phyloP scores from a whole-genome alignment of 2,113 vertebrate genomes.

The Neoarius graeffei region DNA sequence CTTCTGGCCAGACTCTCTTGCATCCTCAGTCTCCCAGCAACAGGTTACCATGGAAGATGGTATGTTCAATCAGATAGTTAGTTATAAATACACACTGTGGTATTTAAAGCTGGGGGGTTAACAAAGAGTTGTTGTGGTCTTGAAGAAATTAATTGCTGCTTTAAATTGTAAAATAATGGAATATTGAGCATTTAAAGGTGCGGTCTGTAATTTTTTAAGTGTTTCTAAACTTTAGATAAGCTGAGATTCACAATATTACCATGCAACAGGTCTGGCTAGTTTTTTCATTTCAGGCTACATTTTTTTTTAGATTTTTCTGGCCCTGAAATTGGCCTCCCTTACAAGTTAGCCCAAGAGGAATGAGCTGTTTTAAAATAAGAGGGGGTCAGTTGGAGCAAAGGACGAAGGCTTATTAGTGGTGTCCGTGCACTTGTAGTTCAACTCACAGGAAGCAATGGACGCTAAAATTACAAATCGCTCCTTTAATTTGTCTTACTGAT shows the following conservation, averaged over 20 bases:
- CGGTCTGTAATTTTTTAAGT: background rate
- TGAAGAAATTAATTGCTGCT: background rate
- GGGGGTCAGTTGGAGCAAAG: background rate
- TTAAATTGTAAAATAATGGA: too few species aligned
- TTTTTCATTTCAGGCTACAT: background rate
- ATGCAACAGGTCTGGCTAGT: background rate
- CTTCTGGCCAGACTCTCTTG: slow-evolving; percentile 88
- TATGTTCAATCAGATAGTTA: slow-evolving; percentile 47
- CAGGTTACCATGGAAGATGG: slow-evolving; percentile 82
- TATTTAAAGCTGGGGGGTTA: background rate
- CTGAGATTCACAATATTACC: background rate
- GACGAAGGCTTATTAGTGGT: background rate
- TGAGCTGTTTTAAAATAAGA: background rate
- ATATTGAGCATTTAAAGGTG: background rate
- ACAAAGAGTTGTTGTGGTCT: background rate
- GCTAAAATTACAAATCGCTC: background rate
- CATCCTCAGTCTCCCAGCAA: slow-evolving; percentile 78
- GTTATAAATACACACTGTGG: background rate
- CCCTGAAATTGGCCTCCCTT: background rate
- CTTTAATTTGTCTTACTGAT: background rate
- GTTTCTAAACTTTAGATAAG: background rate
- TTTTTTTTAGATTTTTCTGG: slow-evolving; percentile 2
- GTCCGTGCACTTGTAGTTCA: background rate
- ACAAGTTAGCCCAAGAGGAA: background rate
- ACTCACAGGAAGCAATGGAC: background rate